Base-by-base conservation (phyloP, 2,797 vertebrate genomes). In the Graptemys geographica region DNA sequence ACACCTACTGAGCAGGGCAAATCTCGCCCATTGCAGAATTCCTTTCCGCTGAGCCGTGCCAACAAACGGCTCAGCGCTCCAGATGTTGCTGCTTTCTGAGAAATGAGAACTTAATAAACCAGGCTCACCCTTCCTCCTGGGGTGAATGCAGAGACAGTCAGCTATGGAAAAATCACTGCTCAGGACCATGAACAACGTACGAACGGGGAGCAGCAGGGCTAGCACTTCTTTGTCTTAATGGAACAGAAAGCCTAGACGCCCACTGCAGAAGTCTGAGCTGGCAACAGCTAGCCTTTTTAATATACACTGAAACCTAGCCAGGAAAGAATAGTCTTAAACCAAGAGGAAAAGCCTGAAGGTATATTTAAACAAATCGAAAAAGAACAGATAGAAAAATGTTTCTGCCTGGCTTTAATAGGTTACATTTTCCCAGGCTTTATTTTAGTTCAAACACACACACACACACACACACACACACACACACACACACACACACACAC, bases 71-170 rank as follows among this genome's bases (percentile, higher is more conserved):
- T 97, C 97, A 88, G 1, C 0, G 0, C 96, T 97, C 98, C 98
- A 98, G 98, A 98, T 98, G 98, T 98, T 98, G 93, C 97, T 97
- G 97, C 96, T 98, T 97, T 97, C 93, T 89, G 97, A 97, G 97
- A 98, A 98, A 98, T 51, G 79, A 97, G 95, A 97, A 91, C 97
- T 97, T 97, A 94, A 95, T 90, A 97, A 98, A 94, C 92, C 95
- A 97, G 98, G 97, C 97, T 98, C 97, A 98, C 97, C 98, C 98
- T 98, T 98, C 95, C 98, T 98, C 97, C 97, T 98, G 98, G 98
- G 98, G 97, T 98, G 98, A 98, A 90, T 79, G 89, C 97, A 97
- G 97, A 98, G 98, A 97, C 96, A 83, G 94, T 89, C 85, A 95
- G 97, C 97, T 96, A 97, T 87, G 97, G 98, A 98, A 98, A 98